A percentile compares a stretch with the other conserved stretches of the same genome.
Conservation (phyloP, 2,888 invertebrate genomes). For the Perizoma flavofasciatum region DNA sequence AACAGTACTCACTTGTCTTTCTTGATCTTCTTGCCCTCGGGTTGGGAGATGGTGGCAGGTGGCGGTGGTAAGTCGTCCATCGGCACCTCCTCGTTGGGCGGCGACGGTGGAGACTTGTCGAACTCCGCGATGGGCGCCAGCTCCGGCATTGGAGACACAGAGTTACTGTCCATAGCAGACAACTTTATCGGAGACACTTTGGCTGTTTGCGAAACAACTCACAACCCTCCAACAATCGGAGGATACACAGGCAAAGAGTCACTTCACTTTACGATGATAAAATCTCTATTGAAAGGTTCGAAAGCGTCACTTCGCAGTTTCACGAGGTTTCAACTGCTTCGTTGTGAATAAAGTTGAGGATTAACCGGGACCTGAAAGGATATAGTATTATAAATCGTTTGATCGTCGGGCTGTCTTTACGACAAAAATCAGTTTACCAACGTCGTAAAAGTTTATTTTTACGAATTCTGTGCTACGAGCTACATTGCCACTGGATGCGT, state of each 20-base stretch:
- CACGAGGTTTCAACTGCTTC: conserved; percentile 3
- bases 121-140: conserved; percentile 88
- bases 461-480: too few relatives aligned
- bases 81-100: conserved; percentile 84
- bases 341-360: neutral
- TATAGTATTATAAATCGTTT: conserved; percentile 54
- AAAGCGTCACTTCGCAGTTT: neutral
- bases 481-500: too few relatives aligned
- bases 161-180: conserved; percentile 87
- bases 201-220: conserved; percentile 59
- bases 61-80: conserved; percentile 87
- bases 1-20: conserved; percentile 59
- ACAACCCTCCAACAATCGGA: conserved; percentile 68
- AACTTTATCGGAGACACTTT: conserved; percentile 84
- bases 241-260: conserved; percentile 41
- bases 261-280: neutral
- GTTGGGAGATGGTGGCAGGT: conserved; percentile 82
- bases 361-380: conserved; percentile 59
- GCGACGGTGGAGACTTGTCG: conserved; percentile 87
- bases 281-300: conserved; percentile 10
- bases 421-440: conserved; percentile 1
- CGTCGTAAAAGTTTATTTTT: too few relatives aligned
- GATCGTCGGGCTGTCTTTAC: conserved; percentile 34
- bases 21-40: conserved; percentile 83
- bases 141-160: conserved; percentile 87